Conservation (phyloP, 2,888 invertebrate genomes). For the Scelioninae gen. 2 region DNA sequence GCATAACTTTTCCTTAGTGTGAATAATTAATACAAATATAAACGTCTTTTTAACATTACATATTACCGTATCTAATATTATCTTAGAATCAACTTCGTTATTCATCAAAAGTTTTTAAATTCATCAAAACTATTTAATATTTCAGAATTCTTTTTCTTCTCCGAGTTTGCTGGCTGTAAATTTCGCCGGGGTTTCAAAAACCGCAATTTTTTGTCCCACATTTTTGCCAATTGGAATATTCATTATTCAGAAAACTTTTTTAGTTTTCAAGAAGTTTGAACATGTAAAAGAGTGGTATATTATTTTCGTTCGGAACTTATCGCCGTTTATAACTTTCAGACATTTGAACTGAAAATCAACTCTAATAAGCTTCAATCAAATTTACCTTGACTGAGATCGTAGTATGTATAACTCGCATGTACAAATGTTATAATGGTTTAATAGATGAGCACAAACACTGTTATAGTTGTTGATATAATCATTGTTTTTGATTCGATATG, state of each 20-base stretch:
- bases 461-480: slow-evolving; percentile 50
- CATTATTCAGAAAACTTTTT: no score
- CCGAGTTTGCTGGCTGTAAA: background rate
- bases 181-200: background rate
- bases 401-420: no score
- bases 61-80: slow-evolving; percentile 12
- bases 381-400: background rate
- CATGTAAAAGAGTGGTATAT: background rate
- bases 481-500: slow-evolving; percentile 40
- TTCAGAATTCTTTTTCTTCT: background rate
- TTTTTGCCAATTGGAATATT: slow-evolving; percentile 9
- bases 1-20: no score
- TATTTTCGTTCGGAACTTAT: slow-evolving; percentile 11
- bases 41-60: background rate
- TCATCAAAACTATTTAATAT: slow-evolving; percentile 7
- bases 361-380: background rate
- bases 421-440: slow-evolving; percentile 39
- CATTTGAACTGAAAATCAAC: background rate
- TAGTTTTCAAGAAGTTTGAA: slow-evolving; percentile 5
- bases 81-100: background rate
- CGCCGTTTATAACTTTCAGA: background rate
- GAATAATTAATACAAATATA: no score
- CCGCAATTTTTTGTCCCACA: slow-evolving; percentile 7
- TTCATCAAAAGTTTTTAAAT: slow-evolving; percentile 1
- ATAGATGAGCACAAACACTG: slow-evolving; percentile 38